Evolutionary conservation across 2,113 vertebrate genomes (phyloP).

Genomic region (Sciurus niger): DNA sequence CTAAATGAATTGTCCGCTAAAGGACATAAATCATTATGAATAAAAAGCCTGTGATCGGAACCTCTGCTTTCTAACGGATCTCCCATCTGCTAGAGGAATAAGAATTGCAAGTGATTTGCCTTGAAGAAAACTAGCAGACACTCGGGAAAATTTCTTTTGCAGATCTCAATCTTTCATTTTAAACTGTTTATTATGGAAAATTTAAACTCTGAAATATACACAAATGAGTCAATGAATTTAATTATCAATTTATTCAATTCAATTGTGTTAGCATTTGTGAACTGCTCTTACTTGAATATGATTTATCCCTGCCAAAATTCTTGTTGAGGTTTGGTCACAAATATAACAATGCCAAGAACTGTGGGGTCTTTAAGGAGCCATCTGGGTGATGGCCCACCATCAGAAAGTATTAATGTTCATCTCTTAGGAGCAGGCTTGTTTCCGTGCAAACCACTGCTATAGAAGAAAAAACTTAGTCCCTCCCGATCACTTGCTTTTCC

Average conservation of each 20-base stretch:
- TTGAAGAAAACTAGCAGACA: not conserved
- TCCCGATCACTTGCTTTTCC: no score
- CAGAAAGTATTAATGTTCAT: not conserved
- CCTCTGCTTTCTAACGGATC: not conserved
- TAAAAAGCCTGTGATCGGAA: not conserved
- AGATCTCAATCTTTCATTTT: not conserved
- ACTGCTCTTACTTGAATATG: not conserved
- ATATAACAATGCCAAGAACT: not conserved
- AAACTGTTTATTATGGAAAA: not conserved
- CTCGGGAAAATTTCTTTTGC: not conserved
- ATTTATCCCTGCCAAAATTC: not conserved
- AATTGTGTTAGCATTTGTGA: not conserved
- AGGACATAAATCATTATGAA: not conserved
- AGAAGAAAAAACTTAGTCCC: not conserved
- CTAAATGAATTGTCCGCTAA: not conserved
- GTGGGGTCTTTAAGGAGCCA: no score
- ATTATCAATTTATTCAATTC: not conserved
- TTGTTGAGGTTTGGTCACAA: no score
- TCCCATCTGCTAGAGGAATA: not conserved
- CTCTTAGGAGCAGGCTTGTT: not conserved
- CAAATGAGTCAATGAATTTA: not conserved
- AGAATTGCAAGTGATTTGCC: not conserved
- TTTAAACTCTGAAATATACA: not conserved
- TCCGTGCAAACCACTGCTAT: no score
- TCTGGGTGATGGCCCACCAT: not conserved